Evolutionary conservation across 2,888 invertebrate genomes (phyloP).

Genomic region (Carcina quercana): DNA sequence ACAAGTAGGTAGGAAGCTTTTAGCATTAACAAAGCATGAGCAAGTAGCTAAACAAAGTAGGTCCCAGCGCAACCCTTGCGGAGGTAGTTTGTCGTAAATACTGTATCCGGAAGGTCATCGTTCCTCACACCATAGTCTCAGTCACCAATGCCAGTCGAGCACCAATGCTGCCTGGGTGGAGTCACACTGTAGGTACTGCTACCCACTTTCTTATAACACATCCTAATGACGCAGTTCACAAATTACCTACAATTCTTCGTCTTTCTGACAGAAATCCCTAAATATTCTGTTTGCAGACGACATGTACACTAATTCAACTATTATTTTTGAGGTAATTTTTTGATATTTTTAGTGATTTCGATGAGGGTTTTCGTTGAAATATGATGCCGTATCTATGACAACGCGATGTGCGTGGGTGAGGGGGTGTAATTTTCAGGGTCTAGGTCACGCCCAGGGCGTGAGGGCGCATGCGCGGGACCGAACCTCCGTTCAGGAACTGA

Average conservation of each 20-base stretch:
- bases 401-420: slow-evolving; percentile 55
- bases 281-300: neutral
- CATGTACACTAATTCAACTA: neutral
- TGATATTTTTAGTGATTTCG: slow-evolving; percentile 13
- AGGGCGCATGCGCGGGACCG: slow-evolving; percentile 53
- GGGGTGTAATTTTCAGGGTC: slow-evolving; percentile 70
- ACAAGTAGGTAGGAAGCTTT: too few species aligned
- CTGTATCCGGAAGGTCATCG: slow-evolving; percentile 36
- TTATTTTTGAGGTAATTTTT: slow-evolving; percentile 5
- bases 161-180: slow-evolving; percentile 47
- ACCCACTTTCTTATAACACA: slow-evolving; percentile 33
- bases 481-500: slow-evolving; percentile 35
- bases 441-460: slow-evolving; percentile 68
- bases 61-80: slow-evolving; percentile 21
- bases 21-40: too few species aligned
- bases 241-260: slow-evolving; percentile 14
- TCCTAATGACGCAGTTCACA: slow-evolving; percentile 31
- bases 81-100: slow-evolving; percentile 40
- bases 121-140: slow-evolving; percentile 42
- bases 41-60: too few species aligned
- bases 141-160: slow-evolving; percentile 50
- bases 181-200: slow-evolving; percentile 38
- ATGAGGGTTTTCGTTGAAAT: slow-evolving; percentile 28
- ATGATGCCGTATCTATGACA: slow-evolving; percentile 44
- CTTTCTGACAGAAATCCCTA: slow-evolving; percentile 5